Conservation (phyloP, 2,797 vertebrate species). For the Microctenopoma stevenorrisi region DNA sequence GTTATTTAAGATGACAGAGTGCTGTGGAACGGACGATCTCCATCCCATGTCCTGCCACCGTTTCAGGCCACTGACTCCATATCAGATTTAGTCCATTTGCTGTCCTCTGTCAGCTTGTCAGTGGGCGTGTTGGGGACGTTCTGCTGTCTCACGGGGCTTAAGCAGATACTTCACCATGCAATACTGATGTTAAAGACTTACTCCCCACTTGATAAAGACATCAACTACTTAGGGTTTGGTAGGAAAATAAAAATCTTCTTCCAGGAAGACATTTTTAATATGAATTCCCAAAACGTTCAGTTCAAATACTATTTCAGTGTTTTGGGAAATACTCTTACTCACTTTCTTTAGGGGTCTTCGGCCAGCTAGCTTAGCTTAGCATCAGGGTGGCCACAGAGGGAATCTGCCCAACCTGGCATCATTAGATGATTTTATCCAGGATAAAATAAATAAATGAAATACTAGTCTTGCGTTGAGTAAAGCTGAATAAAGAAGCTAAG, state of each 20-base stretch:
- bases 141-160: slow-evolving; percentile 1
- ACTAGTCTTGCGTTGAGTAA: neutral
- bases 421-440: no score
- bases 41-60: slow-evolving; percentile 51
- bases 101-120: slow-evolving; percentile 51
- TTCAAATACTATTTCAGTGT: neutral
- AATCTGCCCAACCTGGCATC: no score
- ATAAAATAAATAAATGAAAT: no score
- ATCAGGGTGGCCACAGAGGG: no score
- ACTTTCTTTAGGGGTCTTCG: neutral
- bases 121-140: slow-evolving; percentile 24
- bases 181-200: slow-evolving; percentile 29
- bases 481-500: neutral
- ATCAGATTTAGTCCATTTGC: slow-evolving; percentile 49
- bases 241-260: neutral
- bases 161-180: slow-evolving; percentile 8
- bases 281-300: neutral
- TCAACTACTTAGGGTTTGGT: no score
- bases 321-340: neutral
- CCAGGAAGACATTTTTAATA: neutral
- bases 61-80: slow-evolving; percentile 50
- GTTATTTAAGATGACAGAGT: slow-evolving; percentile 68
- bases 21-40: slow-evolving; percentile 59
- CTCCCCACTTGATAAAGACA: slow-evolving; percentile 12
- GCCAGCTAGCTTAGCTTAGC: no score